phyloP scores from a whole-genome alignment of 2,113 vertebrate genomes.

The Xenopus laevis region DNA sequence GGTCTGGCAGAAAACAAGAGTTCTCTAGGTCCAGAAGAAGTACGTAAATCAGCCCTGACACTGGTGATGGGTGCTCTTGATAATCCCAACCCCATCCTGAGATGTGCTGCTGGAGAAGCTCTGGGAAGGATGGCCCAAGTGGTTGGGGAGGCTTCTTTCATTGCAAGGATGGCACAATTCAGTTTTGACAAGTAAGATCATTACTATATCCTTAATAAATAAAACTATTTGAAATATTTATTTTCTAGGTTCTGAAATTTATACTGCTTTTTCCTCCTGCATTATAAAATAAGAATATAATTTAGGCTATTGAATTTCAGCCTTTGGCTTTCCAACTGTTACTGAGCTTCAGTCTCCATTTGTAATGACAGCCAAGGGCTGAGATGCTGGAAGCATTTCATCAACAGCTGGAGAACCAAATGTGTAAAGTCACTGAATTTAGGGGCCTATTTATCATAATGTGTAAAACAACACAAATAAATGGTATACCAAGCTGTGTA shows the following conservation, averaged over 20 bases:
- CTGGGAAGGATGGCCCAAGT: slow-evolving; percentile 97
- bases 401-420: too few relatives aligned
- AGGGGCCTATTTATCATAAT: too few relatives aligned
- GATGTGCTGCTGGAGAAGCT: slow-evolving; percentile 95
- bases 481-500: too few relatives aligned
- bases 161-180: slow-evolving; percentile 95
- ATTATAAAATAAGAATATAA: background rate
- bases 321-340: too few relatives aligned
- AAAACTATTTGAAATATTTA: background rate
- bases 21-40: slow-evolving; percentile 93
- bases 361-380: too few relatives aligned
- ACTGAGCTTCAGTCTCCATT: too few relatives aligned
- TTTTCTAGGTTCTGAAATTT: background rate
- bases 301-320: too few relatives aligned
- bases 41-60: slow-evolving; percentile 90
- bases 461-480: too few relatives aligned
- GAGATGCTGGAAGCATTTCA: too few relatives aligned
- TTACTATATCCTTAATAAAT: background rate
- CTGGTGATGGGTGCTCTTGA: slow-evolving; percentile 97
- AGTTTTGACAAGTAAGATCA: slow-evolving; percentile 94
- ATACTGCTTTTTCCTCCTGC: background rate
- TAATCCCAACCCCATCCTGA: slow-evolving; percentile 94
- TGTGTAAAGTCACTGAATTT: too few relatives aligned
- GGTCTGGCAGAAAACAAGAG: slow-evolving; percentile 98
- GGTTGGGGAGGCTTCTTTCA: slow-evolving; percentile 95